Conservation (phyloP, 2,888 invertebrate genomes). For the Caenorhabditis macrosperma region DNA sequence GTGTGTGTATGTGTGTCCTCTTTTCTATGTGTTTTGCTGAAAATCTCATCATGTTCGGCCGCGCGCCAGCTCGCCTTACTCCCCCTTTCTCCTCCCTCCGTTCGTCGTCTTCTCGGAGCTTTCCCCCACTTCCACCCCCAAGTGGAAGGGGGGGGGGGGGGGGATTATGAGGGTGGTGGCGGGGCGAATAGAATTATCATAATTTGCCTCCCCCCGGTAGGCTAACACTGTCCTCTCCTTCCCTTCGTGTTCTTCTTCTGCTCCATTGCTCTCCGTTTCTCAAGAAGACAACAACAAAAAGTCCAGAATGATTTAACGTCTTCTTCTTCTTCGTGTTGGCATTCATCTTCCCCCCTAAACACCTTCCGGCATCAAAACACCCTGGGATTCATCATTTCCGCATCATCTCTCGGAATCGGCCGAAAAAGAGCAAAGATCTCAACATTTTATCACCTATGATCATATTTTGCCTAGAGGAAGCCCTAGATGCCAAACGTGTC, state of each 20-base stretch:
- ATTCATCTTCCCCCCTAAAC: neutral
- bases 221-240: too few relatives aligned
- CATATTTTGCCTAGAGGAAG: neutral
- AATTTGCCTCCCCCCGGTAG: too few relatives aligned
- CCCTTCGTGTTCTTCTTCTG: too few relatives aligned
- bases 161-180: constrained; percentile 31
- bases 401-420: too few relatives aligned
- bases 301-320: constrained; percentile 34
- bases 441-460: too few relatives aligned
- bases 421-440: too few relatives aligned
- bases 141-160: too few relatives aligned
- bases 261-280: too few relatives aligned
- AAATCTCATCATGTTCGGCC: constrained; percentile 32
- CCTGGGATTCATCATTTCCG: constrained; percentile 9
- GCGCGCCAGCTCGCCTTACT: neutral
- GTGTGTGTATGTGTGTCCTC: neutral
- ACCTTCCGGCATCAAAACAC: neutral
- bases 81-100: constrained; percentile 26
- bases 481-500: too few relatives aligned
- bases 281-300: constrained; percentile 19
- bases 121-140: neutral
- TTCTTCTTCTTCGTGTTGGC: constrained; percentile 4
- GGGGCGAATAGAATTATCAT: constrained; percentile 33
- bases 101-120: constrained; percentile 1
- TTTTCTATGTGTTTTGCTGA: neutral